A percentile compares a stretch with the other conserved stretches of the same genome.
Conservation (phyloP, 2,113 vertebrate genomes). For the Thryonomys swinderianus region DNA sequence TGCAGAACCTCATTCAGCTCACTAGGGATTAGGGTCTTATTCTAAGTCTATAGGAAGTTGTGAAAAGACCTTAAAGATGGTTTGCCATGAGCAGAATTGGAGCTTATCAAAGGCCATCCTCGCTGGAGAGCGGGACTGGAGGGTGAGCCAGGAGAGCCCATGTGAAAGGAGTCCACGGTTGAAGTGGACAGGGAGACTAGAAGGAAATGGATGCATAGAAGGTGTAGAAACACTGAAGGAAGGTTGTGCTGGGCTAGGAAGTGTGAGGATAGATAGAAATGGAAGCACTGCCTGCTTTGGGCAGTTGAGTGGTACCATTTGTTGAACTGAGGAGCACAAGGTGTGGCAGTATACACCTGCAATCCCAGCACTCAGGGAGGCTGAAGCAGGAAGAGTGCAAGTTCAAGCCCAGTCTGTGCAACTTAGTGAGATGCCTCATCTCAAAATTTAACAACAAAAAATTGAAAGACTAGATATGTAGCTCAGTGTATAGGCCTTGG, state of each 20-base stretch:
- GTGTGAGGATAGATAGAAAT: neutral
- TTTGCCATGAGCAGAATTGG: neutral
- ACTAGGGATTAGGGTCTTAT: neutral
- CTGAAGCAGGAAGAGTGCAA: neutral
- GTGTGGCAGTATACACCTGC: neutral
- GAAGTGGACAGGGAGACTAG: neutral
- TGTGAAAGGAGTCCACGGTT: neutral
- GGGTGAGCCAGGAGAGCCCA: neutral
- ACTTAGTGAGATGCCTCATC: neutral
- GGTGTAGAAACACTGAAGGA: neutral
- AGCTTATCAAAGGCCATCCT: neutral
- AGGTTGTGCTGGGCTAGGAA: neutral
- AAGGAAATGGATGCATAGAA: neutral
- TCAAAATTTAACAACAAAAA: neutral
- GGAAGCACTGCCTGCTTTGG: neutral
- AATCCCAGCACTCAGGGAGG: neutral
- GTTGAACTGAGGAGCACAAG: neutral
- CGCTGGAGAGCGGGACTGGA: neutral
- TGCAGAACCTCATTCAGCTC: neutral
- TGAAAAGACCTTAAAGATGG: neutral
- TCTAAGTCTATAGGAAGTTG: neutral
- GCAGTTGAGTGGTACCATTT: neutral
- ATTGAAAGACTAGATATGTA: neutral
- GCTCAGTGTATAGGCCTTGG: neutral
- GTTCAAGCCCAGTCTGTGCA: neutral